Evolutionary conservation across 2,113 vertebrate species (phyloP).

Genomic region (Pipra filicauda): DNA sequence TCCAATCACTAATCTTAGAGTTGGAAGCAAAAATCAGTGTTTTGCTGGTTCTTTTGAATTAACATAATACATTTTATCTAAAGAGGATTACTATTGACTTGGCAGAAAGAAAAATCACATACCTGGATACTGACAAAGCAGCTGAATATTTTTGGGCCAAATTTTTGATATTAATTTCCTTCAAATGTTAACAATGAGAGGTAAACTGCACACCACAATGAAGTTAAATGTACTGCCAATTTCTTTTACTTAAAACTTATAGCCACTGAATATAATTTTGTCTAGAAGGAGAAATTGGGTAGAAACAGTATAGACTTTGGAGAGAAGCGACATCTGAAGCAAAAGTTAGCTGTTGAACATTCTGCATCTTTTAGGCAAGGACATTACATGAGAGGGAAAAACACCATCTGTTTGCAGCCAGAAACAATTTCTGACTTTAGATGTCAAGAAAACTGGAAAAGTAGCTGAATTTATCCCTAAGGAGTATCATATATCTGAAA

Average conservation of each 20-base stretch:
- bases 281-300: background rate
- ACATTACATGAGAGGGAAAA: background rate
- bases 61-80: constrained; percentile 27
- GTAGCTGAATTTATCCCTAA: background rate
- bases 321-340: background rate
- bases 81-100: constrained; percentile 26
- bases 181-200: constrained; percentile 55
- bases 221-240: constrained; percentile 20
- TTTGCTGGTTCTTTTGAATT: constrained; percentile 32
- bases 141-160: constrained; percentile 9
- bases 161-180: constrained; percentile 64
- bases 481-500: background rate
- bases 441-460: constrained; percentile 4
- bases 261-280: constrained; percentile 29
- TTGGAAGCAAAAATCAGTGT: constrained; percentile 39
- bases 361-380: background rate
- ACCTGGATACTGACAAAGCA: constrained; percentile 36
- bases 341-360: background rate
- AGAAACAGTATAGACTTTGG: background rate
- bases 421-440: constrained; percentile 43
- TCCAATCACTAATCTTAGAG: constrained; percentile 1
- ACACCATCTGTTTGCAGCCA: constrained; percentile 33
- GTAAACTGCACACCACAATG: constrained; percentile 33
- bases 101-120: background rate
- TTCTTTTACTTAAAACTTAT: constrained; percentile 58